Evolutionary conservation across 2,113 vertebrate species (phyloP).

Genomic region (Dicaeum eximium): DNA sequence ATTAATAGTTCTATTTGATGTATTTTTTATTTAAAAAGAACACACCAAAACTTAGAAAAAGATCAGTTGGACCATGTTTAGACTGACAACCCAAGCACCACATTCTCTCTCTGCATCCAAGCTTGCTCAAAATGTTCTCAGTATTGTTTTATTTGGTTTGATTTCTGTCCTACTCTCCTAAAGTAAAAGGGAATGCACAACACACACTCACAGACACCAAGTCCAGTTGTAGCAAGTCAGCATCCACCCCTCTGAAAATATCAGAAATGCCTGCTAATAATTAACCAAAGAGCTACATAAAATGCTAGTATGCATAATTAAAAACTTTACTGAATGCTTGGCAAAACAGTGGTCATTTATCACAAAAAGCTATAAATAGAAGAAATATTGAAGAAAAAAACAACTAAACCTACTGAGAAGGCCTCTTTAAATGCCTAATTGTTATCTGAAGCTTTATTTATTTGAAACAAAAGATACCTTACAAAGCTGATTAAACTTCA

Average conservation of each 20-base stretch:
- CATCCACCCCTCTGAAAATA: neutral
- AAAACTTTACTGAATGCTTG: neutral
- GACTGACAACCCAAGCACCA: neutral
- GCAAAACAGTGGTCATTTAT: neutral
- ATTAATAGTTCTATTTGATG: neutral
- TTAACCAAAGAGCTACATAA: neutral
- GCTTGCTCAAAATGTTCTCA: neutral
- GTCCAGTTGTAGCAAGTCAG: neutral
- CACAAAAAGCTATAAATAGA: neutral
- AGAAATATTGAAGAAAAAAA: neutral
- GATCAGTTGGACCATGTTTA: neutral
- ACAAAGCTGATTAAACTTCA: neutral
- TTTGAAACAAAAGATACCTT: neutral
- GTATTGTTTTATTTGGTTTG: neutral
- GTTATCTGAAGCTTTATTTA: neutral
- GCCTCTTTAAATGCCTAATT: neutral
- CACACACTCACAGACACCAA: neutral
- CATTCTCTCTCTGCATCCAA: neutral
- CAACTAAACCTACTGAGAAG: neutral
- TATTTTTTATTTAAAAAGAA: neutral
- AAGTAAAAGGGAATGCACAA: neutral
- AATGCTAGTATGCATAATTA: neutral
- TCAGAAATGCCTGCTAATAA: neutral
- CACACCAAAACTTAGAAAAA: neutral
- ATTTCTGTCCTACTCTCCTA: neutral